Conservation (phyloP, 1,140 invertebrate species). For the Drosophila nebulosa region DNA sequence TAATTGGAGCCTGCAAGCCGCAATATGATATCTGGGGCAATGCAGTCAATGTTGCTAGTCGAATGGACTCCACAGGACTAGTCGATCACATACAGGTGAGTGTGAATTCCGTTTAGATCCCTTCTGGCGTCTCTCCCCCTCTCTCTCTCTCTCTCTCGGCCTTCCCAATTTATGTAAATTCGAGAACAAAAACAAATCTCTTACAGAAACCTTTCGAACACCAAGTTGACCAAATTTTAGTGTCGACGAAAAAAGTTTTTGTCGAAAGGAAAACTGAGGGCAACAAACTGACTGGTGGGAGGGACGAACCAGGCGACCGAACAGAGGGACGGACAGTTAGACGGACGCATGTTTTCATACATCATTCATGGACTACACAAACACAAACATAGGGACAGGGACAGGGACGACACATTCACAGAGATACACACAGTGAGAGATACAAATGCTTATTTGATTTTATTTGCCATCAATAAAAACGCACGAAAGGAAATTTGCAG, state of each 20-base stretch:
- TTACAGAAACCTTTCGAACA: not conserved
- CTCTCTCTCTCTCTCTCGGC: not conserved
- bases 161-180: not conserved
- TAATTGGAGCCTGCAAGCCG: slow-evolving; percentile 95
- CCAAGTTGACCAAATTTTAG: slow-evolving; percentile 53
- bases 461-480: slow-evolving; percentile 65
- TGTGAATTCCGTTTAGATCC: slow-evolving; percentile 11
- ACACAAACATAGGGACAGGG: not conserved
- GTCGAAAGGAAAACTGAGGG: not conserved
- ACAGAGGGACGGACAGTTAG: not conserved
- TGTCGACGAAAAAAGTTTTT: slow-evolving; percentile 33
- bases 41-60: slow-evolving; percentile 94
- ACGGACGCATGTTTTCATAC: slow-evolving; percentile 8
- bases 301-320: too few species aligned
- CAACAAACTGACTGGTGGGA: too few species aligned
- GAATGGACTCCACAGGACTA: slow-evolving; percentile 93
- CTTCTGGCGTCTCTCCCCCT: not conserved
- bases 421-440: slow-evolving; percentile 23
- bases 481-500: slow-evolving; percentile 43
- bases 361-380: slow-evolving; percentile 7
- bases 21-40: slow-evolving; percentile 96
- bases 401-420: not conserved
- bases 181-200: not conserved
- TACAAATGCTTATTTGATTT: slow-evolving; percentile 64
- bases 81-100: slow-evolving; percentile 90